Evolutionary conservation across 2,113 vertebrate genomes (phyloP).

Genomic region (Antechinus stuartii): DNA sequence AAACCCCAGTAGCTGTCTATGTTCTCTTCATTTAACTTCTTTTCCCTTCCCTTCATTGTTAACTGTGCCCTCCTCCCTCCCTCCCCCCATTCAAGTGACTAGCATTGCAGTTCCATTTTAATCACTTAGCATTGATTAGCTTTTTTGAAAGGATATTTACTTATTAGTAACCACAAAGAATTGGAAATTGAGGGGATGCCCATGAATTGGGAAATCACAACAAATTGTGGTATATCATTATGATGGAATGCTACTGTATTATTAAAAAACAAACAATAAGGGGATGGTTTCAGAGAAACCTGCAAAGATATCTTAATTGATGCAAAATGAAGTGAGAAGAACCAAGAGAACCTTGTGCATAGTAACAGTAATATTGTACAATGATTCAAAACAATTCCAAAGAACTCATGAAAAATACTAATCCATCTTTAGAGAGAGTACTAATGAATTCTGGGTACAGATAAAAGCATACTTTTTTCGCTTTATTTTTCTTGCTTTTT

Average conservation of each 20-base stretch:
- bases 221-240: neutral
- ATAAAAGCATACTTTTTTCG: neutral
- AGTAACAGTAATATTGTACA: neutral
- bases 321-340: neutral
- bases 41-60: too few species aligned
- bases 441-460: neutral
- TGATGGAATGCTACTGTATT: neutral
- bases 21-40: neutral
- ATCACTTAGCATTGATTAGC: neutral
- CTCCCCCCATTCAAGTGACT: neutral
- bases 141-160: neutral
- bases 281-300: neutral
- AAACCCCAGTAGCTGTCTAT: neutral
- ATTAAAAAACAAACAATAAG: neutral
- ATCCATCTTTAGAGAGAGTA: neutral
- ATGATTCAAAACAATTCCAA: neutral
- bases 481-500: neutral
- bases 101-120: neutral
- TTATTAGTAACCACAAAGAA: neutral
- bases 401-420: neutral
- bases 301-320: neutral
- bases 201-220: neutral
- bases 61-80: too few species aligned
- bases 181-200: neutral
- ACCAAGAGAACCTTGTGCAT: neutral